Base-by-base conservation (phyloP, 1,140 invertebrate species). In the Sminthurinus signatus region DNA sequence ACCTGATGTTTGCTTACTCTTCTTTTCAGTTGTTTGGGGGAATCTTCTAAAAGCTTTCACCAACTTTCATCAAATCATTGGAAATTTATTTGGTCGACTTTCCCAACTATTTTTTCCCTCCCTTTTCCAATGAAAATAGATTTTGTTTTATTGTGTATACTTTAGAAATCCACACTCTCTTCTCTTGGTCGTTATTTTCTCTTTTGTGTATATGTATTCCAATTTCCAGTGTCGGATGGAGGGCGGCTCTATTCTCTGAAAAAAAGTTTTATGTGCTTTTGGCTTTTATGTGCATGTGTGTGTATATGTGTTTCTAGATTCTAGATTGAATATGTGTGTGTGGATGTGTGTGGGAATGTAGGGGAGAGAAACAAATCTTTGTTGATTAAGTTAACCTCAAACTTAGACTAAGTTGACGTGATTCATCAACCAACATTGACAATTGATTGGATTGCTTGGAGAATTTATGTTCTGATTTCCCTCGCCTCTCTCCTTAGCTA, bases 401-500 rank as follows among this genome's bases (percentile, higher is more conserved):
- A 15, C n/a, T 46, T n/a, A 17, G 15, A n/a, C 15, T n/a, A 21
- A 46, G 44, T 46, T 46, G 44, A 46, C 21, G 44, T 21, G 44
- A 46, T 46, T 46, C 44, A 46, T 46, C 44, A 46, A 21, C 21
- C 10, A 17, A n/a, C 4, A 46, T 46, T 46, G 44, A 46, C 10
- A 46, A 46, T 46, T 19, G 44, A 46, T 46, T 46, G 19, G 44
- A 46, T 46, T 46, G 44, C 44, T 46, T 46, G 5, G 44, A n/a
- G 21, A 19, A 46, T 46, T 46, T 46, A 46, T 46, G 44, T 46
- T 46, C 15, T 46, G 19, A 46, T 46, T 46, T n/a, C n/a, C n/a
- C n/a, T n/a, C n/a, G n/a, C n/a, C n/a, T n/a, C n/a, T n/a, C n/a
- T n/a, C n/a, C n/a, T n/a, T n/a, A n/a, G n/a, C n/a, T n/a, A n/a